phyloP scores from a whole-genome alignment of 2,888 invertebrate genomes.

The Phalera bucephala region DNA sequence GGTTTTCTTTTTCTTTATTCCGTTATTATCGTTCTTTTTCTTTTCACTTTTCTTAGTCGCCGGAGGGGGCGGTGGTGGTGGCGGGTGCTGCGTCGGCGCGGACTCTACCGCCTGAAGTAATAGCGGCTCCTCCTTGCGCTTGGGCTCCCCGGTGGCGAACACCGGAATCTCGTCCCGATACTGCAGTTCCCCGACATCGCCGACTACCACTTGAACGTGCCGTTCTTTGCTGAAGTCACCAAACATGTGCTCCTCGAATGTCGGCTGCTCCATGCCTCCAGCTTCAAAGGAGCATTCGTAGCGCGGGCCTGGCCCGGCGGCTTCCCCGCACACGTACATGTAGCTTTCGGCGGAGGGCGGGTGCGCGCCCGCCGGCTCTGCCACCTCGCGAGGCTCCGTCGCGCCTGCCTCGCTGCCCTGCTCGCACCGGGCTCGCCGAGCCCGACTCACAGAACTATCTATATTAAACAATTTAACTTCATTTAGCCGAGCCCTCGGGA shows the following conservation, averaged over 20 bases:
- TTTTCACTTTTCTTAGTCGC: constrained; percentile 88
- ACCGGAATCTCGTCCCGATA: constrained; percentile 74
- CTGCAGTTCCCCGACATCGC: constrained; percentile 76
- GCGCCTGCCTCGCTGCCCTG: constrained; percentile 52
- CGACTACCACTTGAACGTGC: constrained; percentile 74
- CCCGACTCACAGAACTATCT: constrained; percentile 51
- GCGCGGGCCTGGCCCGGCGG: constrained; percentile 53
- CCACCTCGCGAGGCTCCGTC: constrained; percentile 76
- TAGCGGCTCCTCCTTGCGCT: constrained; percentile 71
- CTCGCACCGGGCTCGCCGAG: constrained; percentile 39
- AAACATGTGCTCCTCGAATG: constrained; percentile 91
- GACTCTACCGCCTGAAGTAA: constrained; percentile 64
- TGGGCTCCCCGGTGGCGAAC: constrained; percentile 53
- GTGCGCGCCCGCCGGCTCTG: constrained; percentile 76
- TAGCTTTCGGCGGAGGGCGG: constrained; percentile 73
- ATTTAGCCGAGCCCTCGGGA: constrained; percentile 71
- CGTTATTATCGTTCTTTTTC: constrained; percentile 92
- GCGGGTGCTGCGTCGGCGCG: constrained; percentile 53
- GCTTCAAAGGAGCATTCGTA: constrained; percentile 75
- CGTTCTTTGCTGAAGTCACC: constrained; percentile 87
- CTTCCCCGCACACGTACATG: constrained; percentile 78
- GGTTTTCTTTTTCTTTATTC: constrained; percentile 96
- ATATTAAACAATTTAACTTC: constrained; percentile 79
- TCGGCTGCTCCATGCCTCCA: constrained; percentile 85
- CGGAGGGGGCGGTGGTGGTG: constrained; percentile 55